Conservation (phyloP, 2,888 invertebrate genomes). For the Diaprepes abbreviatus region DNA sequence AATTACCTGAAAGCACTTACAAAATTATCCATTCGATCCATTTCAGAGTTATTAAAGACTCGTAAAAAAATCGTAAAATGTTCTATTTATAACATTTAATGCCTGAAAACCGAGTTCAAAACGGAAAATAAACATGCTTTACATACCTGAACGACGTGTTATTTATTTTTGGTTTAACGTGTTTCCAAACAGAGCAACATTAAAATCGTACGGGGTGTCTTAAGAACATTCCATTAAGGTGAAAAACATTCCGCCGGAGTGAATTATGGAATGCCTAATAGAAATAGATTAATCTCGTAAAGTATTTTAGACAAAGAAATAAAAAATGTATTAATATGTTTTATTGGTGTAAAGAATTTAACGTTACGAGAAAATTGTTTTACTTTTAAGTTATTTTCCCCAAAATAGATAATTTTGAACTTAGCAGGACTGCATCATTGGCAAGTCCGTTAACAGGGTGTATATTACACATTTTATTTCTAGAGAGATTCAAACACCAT, state of each 20-base stretch:
- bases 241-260: constrained; percentile 10
- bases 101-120: constrained; percentile 19
- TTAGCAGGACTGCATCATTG: too few species aligned
- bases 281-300: neutral
- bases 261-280: constrained; percentile 8
- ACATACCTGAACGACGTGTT: constrained; percentile 50
- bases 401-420: too few species aligned
- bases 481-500: too few species aligned
- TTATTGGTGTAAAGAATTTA: too few species aligned
- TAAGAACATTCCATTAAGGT: constrained; percentile 20
- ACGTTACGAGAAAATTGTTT: too few species aligned
- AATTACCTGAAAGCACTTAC: constrained; percentile 47
- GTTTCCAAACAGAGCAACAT: constrained; percentile 45
- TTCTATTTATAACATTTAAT: constrained; percentile 48
- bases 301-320: neutral
- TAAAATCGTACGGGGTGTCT: constrained; percentile 32
- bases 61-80: constrained; percentile 44
- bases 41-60: constrained; percentile 39
- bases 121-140: constrained; percentile 47
- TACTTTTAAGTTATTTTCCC: too few species aligned
- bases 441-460: too few species aligned
- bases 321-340: too few species aligned
- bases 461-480: too few species aligned
- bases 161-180: constrained; percentile 47
- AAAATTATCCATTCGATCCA: constrained; percentile 41